Evolutionary conservation across 2,113 vertebrate species (phyloP).

Genomic region (Epinephelus moara): DNA sequence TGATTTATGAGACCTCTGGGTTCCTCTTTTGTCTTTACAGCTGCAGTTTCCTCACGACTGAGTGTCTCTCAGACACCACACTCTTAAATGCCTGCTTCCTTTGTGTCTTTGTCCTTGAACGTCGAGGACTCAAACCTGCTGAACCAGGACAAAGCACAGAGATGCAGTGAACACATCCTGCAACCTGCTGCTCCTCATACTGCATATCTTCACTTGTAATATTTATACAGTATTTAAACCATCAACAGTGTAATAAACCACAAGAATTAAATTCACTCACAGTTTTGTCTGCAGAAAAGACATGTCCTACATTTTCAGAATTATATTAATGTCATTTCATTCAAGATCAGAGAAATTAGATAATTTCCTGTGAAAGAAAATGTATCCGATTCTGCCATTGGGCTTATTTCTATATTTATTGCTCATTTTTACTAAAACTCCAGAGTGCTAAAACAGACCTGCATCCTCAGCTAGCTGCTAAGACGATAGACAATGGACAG

Average conservation of each 20-base stretch:
- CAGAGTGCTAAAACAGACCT: too few species aligned
- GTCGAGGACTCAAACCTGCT: constrained; percentile 6
- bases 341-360: too few species aligned
- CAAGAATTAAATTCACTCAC: not conserved
- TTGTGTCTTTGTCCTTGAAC: constrained; percentile 66
- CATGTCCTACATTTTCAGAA: not conserved
- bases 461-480: too few species aligned
- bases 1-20: constrained; percentile 69
- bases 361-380: too few species aligned
- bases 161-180: not conserved
- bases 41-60: constrained; percentile 55
- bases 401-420: too few species aligned
- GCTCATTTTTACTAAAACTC: too few species aligned
- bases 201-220: not conserved
- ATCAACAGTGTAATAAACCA: not conserved
- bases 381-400: too few species aligned
- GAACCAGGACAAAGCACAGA: constrained; percentile 2
- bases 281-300: not conserved
- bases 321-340: not conserved
- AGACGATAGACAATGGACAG: too few species aligned
- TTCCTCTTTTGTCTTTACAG: constrained; percentile 68
- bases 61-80: constrained; percentile 62
- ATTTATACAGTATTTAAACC: not conserved
- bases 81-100: constrained; percentile 51
- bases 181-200: constrained; percentile 4